Conservation (phyloP, 1,140 invertebrate species). For the Eupeodes corollae region DNA sequence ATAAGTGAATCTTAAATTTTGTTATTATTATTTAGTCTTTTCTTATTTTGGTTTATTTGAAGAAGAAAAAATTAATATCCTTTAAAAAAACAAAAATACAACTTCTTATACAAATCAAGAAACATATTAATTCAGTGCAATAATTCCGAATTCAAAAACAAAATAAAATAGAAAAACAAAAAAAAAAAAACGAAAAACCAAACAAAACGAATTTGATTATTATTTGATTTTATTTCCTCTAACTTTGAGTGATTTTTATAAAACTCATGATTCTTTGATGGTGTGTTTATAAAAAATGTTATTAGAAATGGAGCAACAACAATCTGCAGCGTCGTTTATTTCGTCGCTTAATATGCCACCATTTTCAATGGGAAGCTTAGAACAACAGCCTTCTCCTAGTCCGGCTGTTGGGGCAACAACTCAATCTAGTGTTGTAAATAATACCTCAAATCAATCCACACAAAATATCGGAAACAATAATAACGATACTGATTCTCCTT, state of each 20-base stretch:
- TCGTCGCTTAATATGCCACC: slow-evolving; percentile 76
- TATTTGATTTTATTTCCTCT: too few relatives aligned
- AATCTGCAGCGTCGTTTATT: slow-evolving; percentile 62
- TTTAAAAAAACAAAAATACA: too few relatives aligned
- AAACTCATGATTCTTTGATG: too few relatives aligned
- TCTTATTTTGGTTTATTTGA: too few relatives aligned
- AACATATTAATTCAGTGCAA: too few relatives aligned
- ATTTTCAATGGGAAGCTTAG: slow-evolving; percentile 56
- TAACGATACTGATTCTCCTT: slow-evolving; percentile 1
- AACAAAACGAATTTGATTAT: not conserved
- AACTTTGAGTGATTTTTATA: too few relatives aligned
- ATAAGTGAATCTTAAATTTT: too few relatives aligned
- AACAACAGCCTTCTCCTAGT: slow-evolving; percentile 48
- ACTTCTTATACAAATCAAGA: too few relatives aligned
- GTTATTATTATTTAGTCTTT: too few relatives aligned
- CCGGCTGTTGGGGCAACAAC: slow-evolving; percentile 47
- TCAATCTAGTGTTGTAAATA: slow-evolving; percentile 44
- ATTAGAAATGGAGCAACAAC: slow-evolving; percentile 70
- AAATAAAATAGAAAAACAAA: not conserved
- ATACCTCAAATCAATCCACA: slow-evolving; percentile 11
- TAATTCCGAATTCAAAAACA: too few relatives aligned
- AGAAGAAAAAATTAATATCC: too few relatives aligned
- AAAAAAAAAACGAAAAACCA: slow-evolving; percentile 9
- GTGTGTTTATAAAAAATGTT: slow-evolving; percentile 45
- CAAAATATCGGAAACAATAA: slow-evolving; percentile 10